Evolutionary conservation across 2,888 invertebrate species (phyloP), one percentile per base, ranked within the genome.

Genomic region (Embidobia sp.): DNA sequence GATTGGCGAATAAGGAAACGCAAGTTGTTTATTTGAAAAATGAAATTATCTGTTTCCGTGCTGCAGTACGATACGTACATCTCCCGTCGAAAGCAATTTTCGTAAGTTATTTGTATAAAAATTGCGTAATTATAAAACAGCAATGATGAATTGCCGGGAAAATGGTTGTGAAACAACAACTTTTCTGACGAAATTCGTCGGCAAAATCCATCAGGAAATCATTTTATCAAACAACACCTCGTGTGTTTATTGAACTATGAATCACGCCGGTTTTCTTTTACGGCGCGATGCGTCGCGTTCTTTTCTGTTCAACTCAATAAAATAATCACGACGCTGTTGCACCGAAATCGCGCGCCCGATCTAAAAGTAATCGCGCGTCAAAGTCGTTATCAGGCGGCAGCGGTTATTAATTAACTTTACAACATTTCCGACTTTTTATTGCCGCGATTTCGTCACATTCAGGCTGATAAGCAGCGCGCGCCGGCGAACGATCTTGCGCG

Each of bases 201-300:
- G 3, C 16, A 19, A 8, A 46, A 59, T 46, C 15, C 35, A 44
- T 46, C 53, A 55, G 46, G 55, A 53, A 55, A 57, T 67, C 35
- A 48, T 67, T 67, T 67, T 48, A 67, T 55, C 55, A 40, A 16
- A 13, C 13, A 46, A 49, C 35, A 16, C 42, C 44, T 40, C 7
- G 35, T 51, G 44, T 51, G 59, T 51, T 61, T 70, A 61, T 61
- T 70, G 61, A 51, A 22, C 42, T 44, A 57, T 59, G 49, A 59
- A 70, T 61, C 46, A 46, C 22, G 29, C 27, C 8, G 48, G 8
- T 51, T 42, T 44, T 35, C 15, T 51, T 59, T 57, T 48, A 46
- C n/a, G 48, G 35, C 40, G 13, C 44, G 44, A 37, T 15, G 35
- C 55, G 35, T 55, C 48, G 7, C 15, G 10, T 37, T 37, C 13